Evolutionary conservation across 2,888 invertebrate genomes (phyloP).

Genomic region (Spilarctia lutea): DNA sequence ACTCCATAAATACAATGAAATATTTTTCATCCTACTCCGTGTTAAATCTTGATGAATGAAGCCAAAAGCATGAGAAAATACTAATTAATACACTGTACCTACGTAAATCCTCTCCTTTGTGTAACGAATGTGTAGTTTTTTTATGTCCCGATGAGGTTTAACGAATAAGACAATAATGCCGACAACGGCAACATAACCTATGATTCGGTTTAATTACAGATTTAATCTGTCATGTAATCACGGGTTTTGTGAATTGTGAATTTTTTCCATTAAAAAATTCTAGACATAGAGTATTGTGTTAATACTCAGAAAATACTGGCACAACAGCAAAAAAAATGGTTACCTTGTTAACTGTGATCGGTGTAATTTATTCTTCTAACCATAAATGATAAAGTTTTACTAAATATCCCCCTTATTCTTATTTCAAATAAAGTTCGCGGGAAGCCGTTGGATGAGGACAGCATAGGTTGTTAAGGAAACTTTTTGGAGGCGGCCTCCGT

Average conservation of each 20-base stretch:
- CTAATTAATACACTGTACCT: constrained; percentile 46
- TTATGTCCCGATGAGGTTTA: neutral
- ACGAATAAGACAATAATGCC: neutral
- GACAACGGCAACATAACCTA: neutral
- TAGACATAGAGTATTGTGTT: neutral
- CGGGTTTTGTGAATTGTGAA: neutral
- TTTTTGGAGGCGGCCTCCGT: too few relatives aligned
- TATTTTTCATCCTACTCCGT: neutral
- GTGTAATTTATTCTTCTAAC: neutral
- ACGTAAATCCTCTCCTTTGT: neutral
- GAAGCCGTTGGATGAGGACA: too few relatives aligned
- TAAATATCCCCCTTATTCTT: neutral
- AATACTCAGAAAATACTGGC: neutral
- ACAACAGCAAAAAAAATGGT: neutral
- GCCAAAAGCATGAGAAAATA: constrained; percentile 22
- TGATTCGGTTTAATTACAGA: neutral
- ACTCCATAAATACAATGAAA: neutral
- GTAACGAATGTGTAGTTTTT: neutral
- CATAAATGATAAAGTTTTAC: neutral
- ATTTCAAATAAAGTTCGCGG: too few relatives aligned
- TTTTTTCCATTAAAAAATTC: neutral
- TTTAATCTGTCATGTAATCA: neutral
- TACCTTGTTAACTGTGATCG: neutral
- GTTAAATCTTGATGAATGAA: constrained; percentile 22
- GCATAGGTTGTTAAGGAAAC: too few relatives aligned